Conservation (phyloP, 1,140 invertebrate genomes). For the Temnothorax longispinosus region DNA sequence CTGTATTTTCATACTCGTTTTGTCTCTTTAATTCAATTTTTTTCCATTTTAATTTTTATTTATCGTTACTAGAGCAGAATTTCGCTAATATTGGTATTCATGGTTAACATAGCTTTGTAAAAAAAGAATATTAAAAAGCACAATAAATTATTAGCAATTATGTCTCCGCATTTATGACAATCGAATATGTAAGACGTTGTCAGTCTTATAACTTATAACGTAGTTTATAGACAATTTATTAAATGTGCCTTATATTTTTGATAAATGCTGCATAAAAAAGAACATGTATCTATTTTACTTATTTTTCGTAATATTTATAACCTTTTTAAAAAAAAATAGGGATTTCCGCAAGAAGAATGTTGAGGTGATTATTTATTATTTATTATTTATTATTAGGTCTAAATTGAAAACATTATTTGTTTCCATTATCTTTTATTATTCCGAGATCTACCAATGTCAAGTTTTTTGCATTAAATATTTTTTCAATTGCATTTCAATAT, state of each 20-base stretch:
- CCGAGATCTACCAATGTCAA: too few species aligned
- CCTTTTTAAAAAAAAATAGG: too few species aligned
- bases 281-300: not conserved
- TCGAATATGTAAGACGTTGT: not conserved
- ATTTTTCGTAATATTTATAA: not conserved
- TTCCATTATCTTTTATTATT: too few species aligned
- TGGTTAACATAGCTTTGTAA: not conserved
- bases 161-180: not conserved
- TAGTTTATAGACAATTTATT: not conserved
- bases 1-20: not conserved
- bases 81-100: not conserved
- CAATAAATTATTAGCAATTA: not conserved
- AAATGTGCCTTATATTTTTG: not conserved
- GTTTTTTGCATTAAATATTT: too few species aligned
- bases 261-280: not conserved
- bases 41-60: constrained; percentile 16
- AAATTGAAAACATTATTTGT: too few species aligned
- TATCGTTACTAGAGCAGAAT: not conserved
- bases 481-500: too few species aligned
- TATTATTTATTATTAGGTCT: too few species aligned
- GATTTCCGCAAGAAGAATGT: too few species aligned
- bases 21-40: not conserved
- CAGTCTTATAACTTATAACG: not conserved
- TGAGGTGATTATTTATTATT: too few species aligned
- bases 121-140: not conserved